A percentile compares a stretch with the other conserved stretches of the same genome.
These are phyloP conservation scores for Oenanthe oenanthe DNA, from an alignment of 2,113 vertebrate genomes.

Conservation along the genomic window DNA sequence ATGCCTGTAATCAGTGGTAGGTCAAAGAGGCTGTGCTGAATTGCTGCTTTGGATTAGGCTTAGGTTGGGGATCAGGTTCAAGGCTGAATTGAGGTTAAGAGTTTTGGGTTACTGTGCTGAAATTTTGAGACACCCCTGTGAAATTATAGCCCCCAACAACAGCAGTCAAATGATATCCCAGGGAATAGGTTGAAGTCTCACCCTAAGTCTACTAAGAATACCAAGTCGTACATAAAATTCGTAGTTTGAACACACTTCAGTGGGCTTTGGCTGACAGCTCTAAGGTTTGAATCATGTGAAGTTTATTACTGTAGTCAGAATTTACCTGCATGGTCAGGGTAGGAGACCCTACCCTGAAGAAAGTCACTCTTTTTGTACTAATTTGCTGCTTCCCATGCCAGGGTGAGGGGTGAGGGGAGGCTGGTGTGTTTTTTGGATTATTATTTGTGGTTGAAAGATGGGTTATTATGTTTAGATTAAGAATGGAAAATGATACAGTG, in stretches of 20 bases:
- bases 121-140: slow-evolving; percentile 41
- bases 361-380: neutral
- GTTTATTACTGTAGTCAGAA: neutral
- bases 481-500: slow-evolving; percentile 44
- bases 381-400: neutral
- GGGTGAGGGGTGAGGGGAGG: neutral
- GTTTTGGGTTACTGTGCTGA: slow-evolving; percentile 21
- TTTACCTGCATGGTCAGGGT: neutral
- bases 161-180: neutral
- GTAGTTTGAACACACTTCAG: neutral
- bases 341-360: neutral
- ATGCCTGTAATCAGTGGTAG: neutral
- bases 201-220: neutral
- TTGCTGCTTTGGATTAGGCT: slow-evolving; percentile 1
- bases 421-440: neutral
- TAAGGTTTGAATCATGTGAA: neutral
- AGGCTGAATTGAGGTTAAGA: slow-evolving; percentile 27
- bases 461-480: slow-evolving; percentile 46
- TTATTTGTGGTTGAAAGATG: neutral
- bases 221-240: neutral
- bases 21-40: neutral
- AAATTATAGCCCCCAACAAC: neutral
- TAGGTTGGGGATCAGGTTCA: slow-evolving; percentile 19
- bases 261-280: neutral
- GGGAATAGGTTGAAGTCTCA: neutral